phyloP scores from a whole-genome alignment of 1,140 invertebrate genomes.

The Galleria mellonella region DNA sequence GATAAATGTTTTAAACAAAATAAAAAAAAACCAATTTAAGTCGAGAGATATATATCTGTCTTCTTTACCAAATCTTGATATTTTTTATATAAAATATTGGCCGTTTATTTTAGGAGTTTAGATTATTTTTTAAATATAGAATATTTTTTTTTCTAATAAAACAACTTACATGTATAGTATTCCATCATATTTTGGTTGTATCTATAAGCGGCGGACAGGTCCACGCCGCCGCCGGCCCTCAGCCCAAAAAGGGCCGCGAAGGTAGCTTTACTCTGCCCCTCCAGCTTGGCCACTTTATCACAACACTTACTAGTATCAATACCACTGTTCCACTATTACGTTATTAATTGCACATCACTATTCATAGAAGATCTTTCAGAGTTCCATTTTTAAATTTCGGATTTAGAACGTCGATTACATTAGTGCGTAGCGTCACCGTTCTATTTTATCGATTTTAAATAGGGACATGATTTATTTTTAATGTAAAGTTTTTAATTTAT shows the following conservation, averaged over 20 bases:
- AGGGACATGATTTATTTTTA: constrained; percentile 1
- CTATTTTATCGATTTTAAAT: constrained; percentile 4
- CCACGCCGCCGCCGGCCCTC: constrained; percentile 78
- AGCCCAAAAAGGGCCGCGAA: constrained; percentile 72
- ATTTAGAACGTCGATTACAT: constrained; percentile 3
- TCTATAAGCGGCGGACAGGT: constrained; percentile 93
- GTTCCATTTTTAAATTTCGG: constrained; percentile 1
- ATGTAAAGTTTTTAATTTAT: neutral
- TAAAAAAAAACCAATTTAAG: too few species aligned
- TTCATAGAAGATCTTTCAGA: neutral
- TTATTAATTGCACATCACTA: too few species aligned
- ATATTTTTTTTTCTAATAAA: too few species aligned
- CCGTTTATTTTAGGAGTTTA: too few species aligned
- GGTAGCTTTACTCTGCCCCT: constrained; percentile 69
- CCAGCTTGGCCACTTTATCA: constrained; percentile 56
- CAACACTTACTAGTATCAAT: constrained; percentile 15
- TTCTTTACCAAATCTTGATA: too few species aligned
- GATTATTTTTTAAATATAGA: too few species aligned
- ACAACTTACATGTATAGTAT: constrained; percentile 95
- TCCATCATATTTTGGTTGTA: constrained; percentile 99
- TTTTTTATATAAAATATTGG: too few species aligned
- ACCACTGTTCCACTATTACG: constrained; percentile 5
- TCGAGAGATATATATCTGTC: too few species aligned
- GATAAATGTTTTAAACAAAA: too few species aligned
- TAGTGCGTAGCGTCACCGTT: constrained; percentile 3